Conservation (phyloP, 92 coral and sea anemone genomes). For the Parazoanthus swiftii region DNA sequence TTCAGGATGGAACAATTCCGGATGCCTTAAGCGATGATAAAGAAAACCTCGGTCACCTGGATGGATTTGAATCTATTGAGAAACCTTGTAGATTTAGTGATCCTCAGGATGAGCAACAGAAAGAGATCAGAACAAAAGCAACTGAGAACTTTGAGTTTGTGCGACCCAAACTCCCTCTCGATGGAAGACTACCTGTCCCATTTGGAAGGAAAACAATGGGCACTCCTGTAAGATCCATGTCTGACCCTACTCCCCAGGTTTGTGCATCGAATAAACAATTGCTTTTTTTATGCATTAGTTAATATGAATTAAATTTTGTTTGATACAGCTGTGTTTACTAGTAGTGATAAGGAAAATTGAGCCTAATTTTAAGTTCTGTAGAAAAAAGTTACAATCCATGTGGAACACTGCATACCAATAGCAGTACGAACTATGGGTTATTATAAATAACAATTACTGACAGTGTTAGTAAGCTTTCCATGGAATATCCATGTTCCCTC, state of each 20-base stretch:
- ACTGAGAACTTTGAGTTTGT: conserved; percentile 65
- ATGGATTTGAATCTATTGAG: conserved; percentile 31
- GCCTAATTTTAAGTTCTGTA: too few species aligned
- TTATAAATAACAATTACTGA: too few species aligned
- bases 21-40: conserved; percentile 55
- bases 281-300: too few species aligned
- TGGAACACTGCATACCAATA: too few species aligned
- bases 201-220: conserved; percentile 22
- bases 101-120: conserved; percentile 38
- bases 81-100: conserved; percentile 24
- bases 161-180: conserved; percentile 73
- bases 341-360: too few species aligned
- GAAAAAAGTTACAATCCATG: too few species aligned
- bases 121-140: conserved; percentile 32
- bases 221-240: conserved; percentile 51
- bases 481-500: too few species aligned
- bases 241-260: conserved; percentile 78
- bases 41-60: conserved; percentile 58
- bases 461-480: too few species aligned
- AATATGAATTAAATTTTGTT: too few species aligned
- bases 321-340: too few species aligned
- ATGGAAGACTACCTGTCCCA: conserved; percentile 55
- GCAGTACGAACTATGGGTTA: too few species aligned
- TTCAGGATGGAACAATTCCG: conserved; percentile 64
- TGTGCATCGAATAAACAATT: background rate